phyloP scores from a whole-genome alignment of 2,113 vertebrate species.

The Strigops habroptila region DNA sequence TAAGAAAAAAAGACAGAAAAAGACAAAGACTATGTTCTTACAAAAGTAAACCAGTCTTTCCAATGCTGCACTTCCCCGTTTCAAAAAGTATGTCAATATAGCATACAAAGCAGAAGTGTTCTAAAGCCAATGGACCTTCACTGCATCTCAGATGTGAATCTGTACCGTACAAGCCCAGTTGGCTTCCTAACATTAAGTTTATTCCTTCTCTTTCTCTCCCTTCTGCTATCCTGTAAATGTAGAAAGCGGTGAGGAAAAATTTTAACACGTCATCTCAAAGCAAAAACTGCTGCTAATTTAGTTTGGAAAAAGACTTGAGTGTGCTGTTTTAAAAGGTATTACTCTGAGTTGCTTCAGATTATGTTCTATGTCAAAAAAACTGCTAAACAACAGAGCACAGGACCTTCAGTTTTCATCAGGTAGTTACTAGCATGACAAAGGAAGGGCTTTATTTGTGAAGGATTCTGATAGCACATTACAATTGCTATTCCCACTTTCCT shows the following conservation, averaged over 20 bases:
- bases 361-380: neutral
- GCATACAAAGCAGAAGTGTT: neutral
- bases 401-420: neutral
- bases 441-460: neutral
- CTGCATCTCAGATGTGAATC: accelerated
- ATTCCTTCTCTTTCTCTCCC: neutral
- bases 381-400: neutral
- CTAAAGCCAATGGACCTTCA: neutral
- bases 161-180: neutral
- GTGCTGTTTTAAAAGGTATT: neutral
- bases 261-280: neutral
- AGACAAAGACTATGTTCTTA: neutral
- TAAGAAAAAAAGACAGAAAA: neutral
- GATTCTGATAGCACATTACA: neutral
- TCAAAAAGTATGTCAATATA: neutral
- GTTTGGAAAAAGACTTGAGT: neutral
- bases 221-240: neutral
- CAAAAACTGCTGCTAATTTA: neutral
- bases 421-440: neutral
- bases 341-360: neutral
- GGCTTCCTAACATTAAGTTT: neutral
- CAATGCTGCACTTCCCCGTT: neutral
- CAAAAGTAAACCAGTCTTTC: neutral
- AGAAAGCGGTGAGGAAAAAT: neutral
- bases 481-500: neutral